phyloP scores from a whole-genome alignment of 2,113 vertebrate genomes.

The Calidris pygmaea region DNA sequence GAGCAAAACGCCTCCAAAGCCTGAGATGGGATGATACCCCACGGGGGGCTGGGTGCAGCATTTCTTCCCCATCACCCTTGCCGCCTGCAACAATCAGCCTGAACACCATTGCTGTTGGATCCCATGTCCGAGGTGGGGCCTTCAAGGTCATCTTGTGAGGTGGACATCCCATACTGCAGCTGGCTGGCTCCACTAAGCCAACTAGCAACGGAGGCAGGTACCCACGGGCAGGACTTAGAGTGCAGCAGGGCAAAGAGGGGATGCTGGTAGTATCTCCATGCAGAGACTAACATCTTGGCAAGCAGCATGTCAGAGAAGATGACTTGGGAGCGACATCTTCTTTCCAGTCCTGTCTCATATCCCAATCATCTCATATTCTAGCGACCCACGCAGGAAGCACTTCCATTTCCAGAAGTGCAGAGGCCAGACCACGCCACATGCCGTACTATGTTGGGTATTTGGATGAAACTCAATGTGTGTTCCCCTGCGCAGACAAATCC shows the following conservation, averaged over 20 bases:
- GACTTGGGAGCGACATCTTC: too few species aligned
- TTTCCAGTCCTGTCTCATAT: not conserved
- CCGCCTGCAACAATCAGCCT: not conserved
- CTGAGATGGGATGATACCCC: not conserved
- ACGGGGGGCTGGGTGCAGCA: rapidly evolving
- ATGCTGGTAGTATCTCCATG: not conserved
- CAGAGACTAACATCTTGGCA: not conserved
- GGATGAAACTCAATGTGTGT: not conserved
- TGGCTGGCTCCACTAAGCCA: not conserved
- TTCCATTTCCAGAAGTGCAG: not conserved
- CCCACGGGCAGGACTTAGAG: not conserved
- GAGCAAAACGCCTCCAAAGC: not conserved
- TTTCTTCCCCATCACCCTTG: not conserved
- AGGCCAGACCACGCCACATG: not conserved
- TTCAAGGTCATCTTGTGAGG: not conserved
- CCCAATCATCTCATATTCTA: not conserved
- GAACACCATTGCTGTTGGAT: not conserved
- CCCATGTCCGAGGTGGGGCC: rapidly evolving
- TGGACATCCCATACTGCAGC: not conserved
- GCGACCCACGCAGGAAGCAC: rapidly evolving
- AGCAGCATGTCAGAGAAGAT: not conserved
- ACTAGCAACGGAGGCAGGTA: not conserved
- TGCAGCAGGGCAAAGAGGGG: not conserved
- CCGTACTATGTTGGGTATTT: not conserved
- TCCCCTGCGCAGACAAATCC: not conserved